phyloP scores from a whole-genome alignment of 2,797 vertebrate species.

The Ceryle rudis region DNA sequence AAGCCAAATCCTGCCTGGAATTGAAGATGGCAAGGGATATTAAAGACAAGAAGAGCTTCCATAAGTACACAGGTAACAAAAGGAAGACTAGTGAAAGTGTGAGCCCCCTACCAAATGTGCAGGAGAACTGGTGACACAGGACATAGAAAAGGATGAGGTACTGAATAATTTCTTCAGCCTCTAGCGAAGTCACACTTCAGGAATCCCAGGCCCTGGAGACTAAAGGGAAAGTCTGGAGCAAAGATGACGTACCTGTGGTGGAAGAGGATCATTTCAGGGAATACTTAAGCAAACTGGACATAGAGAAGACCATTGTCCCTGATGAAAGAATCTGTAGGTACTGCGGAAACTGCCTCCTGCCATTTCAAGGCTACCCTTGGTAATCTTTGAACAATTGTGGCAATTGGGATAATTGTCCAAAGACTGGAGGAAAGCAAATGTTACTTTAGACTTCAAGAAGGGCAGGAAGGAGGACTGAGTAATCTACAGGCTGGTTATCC shows the following conservation, averaged over 20 bases:
- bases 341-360: not conserved
- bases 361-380: not conserved
- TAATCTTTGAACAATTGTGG: not conserved
- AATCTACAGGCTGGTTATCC: not conserved
- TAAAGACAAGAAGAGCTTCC: not conserved
- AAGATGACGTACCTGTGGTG: not conserved
- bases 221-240: not conserved
- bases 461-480: not conserved
- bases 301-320: not conserved
- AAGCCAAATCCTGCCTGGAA: not conserved
- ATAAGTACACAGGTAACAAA: not conserved
- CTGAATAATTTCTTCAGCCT: not conserved
- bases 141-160: not conserved
- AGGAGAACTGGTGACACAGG: not conserved
- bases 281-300: not conserved
- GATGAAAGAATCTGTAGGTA: not conserved
- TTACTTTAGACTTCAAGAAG: not conserved
- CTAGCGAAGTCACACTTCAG: not conserved
- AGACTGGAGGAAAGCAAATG: not conserved
- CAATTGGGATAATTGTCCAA: not conserved
- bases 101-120: not conserved
- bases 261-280: not conserved
- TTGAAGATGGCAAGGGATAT: not conserved
- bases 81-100: not conserved
- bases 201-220: not conserved